phyloP scores from a whole-genome alignment of 2,888 invertebrate genomes.

The Erpobdella octoculata region DNA sequence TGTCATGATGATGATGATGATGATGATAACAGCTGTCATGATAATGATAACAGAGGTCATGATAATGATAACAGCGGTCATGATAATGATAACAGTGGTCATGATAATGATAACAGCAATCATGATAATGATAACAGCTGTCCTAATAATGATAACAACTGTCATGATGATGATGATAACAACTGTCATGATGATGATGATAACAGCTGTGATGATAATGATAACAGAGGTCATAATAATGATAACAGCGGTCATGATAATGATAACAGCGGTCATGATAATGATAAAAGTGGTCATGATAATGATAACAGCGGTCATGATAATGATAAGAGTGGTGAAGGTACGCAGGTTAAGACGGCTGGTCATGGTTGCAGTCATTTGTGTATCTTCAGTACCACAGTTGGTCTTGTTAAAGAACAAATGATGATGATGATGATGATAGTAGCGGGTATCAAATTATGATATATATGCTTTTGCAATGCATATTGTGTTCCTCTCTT shows the following conservation, averaged over 20 bases:
- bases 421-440: too few relatives aligned
- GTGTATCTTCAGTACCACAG: too few relatives aligned
- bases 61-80: conserved; percentile 8
- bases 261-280: background rate
- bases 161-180: conserved; percentile 5
- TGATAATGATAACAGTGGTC: background rate
- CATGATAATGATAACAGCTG: background rate
- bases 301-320: too few relatives aligned
- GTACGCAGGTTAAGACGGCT: too few relatives aligned
- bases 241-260: background rate
- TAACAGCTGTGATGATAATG: conserved; percentile 1
- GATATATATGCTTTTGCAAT: too few relatives aligned
- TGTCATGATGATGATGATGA: conserved; percentile 26
- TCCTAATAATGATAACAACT: background rate
- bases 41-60: conserved; percentile 15
- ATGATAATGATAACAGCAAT: background rate
- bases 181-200: background rate
- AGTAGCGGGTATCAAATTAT: too few relatives aligned
- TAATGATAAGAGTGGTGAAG: too few relatives aligned
- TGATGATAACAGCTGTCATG: conserved; percentile 18
- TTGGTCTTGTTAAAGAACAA: too few relatives aligned
- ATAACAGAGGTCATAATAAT: background rate
- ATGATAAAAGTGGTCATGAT: background rate
- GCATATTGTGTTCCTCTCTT: too few relatives aligned
- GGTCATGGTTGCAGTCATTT: too few relatives aligned